Base-by-base conservation (phyloP, 1,140 invertebrate species). In the Leucophenga varia region DNA sequence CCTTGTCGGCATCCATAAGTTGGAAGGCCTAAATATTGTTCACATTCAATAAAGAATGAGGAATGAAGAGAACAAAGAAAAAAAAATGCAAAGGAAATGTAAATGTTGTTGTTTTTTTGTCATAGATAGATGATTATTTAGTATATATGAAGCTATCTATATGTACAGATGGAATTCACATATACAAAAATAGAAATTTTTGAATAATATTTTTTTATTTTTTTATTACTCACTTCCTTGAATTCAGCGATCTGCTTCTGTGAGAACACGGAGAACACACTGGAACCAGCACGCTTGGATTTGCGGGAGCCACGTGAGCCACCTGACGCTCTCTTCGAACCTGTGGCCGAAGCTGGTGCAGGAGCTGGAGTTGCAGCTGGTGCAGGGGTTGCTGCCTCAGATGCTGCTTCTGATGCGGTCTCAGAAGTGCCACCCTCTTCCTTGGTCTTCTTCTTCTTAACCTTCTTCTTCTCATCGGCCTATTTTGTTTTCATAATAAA, bases 1-100 rank as follows among this genome's bases (percentile, higher is more conserved):
- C 96, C 80, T 97, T 95, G 82, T 98, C 93, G 79, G 91, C 88
- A 82, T 98, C 96, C 88, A 98, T 98, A 74, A 98, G 87, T 78
- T 91, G 87, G 88, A 98, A 98, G 72, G 92, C 93, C 91, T 5
- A 7, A 9, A 21, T 7, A 36, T 12, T 36, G 16, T 36, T 36
- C 16, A 16, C 9, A 13, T 16, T n/a, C 7, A 8, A 8, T 30
- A 30, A 30, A 8, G 7, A 30, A 31, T 14, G 3, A 17, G 16
- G 3, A 36, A 25, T 20, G 32, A 25, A 18, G 14, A 22, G 42
- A 28, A 18, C 10, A 32, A 34, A 20, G 18, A 43, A 9, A 9
- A 35, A 35, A 7, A 28, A 28, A 7, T 28, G 12, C 12, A 28
- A 28, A 28, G 25, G 12, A 7, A 28, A 28, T 28, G 12, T 7